phyloP scores from a whole-genome alignment of 2,113 vertebrate species.

The Erythrocebus patas region DNA sequence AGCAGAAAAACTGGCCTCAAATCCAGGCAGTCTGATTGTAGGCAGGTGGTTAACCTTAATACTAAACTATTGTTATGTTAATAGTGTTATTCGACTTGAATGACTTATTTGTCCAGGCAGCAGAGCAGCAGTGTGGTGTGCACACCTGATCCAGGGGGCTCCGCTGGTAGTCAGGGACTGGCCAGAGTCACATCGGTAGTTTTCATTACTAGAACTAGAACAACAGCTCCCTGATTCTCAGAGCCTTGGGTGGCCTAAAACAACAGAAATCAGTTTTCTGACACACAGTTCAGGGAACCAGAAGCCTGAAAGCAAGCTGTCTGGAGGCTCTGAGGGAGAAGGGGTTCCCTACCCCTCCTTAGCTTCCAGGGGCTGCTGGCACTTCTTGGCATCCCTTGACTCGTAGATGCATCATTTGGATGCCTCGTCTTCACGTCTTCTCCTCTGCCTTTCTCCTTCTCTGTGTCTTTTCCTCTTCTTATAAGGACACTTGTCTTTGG shows the following conservation, averaged over 20 bases:
- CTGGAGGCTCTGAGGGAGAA: neutral
- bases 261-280: neutral
- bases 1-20: neutral
- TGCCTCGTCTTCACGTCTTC: neutral
- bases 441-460: neutral
- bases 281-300: neutral
- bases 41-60: neutral
- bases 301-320: neutral
- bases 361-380: too few relatives aligned
- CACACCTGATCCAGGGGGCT: neutral
- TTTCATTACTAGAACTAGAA: neutral
- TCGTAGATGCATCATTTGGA: neutral
- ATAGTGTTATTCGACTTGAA: neutral
- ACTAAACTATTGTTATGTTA: neutral
- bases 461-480: neutral
- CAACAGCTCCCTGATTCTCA: neutral
- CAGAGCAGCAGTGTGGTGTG: neutral
- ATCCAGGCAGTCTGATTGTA: neutral
- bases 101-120: neutral
- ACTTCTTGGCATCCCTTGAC: too few relatives aligned
- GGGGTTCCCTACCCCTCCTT: accelerated
- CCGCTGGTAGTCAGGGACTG: neutral
- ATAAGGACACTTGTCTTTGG: neutral
- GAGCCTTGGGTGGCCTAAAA: neutral
- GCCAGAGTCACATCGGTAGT: neutral